phyloP scores from a whole-genome alignment of 2,888 invertebrate genomes.

The Eutolmus rufibarbis region DNA sequence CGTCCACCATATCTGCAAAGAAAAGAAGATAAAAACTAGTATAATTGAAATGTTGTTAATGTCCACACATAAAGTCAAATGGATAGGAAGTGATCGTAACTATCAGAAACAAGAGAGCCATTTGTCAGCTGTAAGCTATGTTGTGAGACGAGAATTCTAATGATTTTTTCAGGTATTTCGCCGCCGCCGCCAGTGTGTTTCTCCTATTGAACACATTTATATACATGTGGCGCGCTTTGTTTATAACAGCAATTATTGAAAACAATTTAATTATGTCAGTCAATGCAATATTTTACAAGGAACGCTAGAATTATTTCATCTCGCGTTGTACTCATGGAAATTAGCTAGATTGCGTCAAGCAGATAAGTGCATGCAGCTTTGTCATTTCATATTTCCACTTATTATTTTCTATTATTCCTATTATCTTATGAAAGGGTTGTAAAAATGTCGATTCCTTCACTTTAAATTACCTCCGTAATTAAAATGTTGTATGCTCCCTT shows the following conservation, averaged over 20 bases:
- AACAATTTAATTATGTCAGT: neutral
- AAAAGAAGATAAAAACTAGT: slow-evolving; percentile 25
- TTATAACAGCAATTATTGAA: neutral
- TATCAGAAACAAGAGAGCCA: neutral
- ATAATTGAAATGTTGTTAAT: neutral
- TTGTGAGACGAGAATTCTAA: neutral
- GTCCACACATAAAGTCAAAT: neutral
- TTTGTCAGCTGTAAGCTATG: neutral
- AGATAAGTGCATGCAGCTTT: neutral
- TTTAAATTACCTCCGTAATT: neutral
- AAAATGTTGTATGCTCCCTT: neutral
- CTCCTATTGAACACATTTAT: neutral
- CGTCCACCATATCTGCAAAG: slow-evolving; percentile 84
- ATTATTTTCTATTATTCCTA: neutral
- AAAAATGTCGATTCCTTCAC: neutral
- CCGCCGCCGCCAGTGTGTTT: neutral
- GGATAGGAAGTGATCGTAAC: slow-evolving; percentile 5
- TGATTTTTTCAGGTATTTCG: neutral
- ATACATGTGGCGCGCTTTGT: neutral
- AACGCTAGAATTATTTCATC: neutral
- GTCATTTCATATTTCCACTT: neutral
- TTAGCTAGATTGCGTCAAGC: neutral
- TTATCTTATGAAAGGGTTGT: neutral
- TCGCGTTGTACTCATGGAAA: neutral
- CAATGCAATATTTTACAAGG: neutral